Evolutionary conservation across 2,888 invertebrate genomes (phyloP), one percentile per base, ranked within the genome.

Genomic region (Eupithecia exiguata): DNA sequence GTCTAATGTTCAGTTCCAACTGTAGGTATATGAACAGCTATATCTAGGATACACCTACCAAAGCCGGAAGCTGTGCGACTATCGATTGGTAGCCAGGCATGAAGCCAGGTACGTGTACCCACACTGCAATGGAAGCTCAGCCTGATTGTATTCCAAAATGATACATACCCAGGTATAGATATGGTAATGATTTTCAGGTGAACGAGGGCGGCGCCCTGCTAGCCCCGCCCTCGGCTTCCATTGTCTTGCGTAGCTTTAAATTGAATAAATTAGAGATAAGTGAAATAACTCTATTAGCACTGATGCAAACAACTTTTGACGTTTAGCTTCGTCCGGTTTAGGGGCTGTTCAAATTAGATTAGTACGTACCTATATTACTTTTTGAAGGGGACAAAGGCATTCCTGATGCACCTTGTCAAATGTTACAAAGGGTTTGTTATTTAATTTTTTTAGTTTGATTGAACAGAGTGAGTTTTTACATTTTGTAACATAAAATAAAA

Each of bases 221-320:
- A 62, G 88, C 91, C 81, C 92, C 93, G 92, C 92, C 94, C 90
- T 84, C 78, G 74, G 79, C 88, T 84, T 81, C 91, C 91, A 90
- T 93, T 93, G 92, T 93, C 90, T 90, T 84, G 83, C 82, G 78
- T 85, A 81, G 85, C 76, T 78, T 79, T 84, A 93, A 94, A 94
- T 93, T 92, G 93, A 94, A 94, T 94, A 93, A 93, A 94, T 94
- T 94, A 94, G 89, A 88, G 89, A 80, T 84, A 89, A 93, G 94
- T 93, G 92, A 91, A 93, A 93, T 94, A 93, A 93, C 90, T 91
- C 87, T 89, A 92, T 94, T 94, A 93, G 87, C 86, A 86, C 85
- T 86, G 93, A 91, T 87, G 87, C 87, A 93, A 93, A 94, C 91
- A 92, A 90, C 88, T 89, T 84, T 79, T 90, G 93, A 90, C 91